Percentiles rank a stretch among this genome's conserved stretches.
Conservation (phyloP, 2,888 invertebrate genomes). For the Xylota sylvarum region DNA sequence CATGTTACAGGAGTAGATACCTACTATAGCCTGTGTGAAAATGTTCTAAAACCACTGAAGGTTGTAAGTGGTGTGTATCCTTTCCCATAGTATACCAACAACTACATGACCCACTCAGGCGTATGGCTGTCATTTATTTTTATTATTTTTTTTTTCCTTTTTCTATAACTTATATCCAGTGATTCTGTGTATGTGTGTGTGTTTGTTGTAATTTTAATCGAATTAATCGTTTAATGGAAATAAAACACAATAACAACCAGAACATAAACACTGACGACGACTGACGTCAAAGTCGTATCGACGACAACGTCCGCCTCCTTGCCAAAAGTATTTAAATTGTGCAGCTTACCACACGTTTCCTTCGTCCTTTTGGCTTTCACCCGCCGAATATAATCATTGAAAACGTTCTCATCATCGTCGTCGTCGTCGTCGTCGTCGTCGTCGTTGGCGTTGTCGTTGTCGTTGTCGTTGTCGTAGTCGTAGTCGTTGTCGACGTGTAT, state of each 20-base stretch:
- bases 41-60: slow-evolving; percentile 10
- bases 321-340: slow-evolving; percentile 16
- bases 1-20: slow-evolving; percentile 18
- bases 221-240: slow-evolving; percentile 65
- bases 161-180: too few relatives aligned
- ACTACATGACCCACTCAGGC: slow-evolving; percentile 23
- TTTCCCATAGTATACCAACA: slow-evolving; percentile 1
- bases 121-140: too few relatives aligned
- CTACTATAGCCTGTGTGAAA: slow-evolving; percentile 2
- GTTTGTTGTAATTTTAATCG: slow-evolving; percentile 50
- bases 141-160: too few relatives aligned
- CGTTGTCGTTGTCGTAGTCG: neutral
- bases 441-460: too few relatives aligned
- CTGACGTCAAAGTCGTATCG: slow-evolving; percentile 52
- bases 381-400: slow-evolving; percentile 1
- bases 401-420: too few relatives aligned
- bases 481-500: slow-evolving; percentile 6
- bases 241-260: slow-evolving; percentile 34
- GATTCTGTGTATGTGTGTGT: too few relatives aligned
- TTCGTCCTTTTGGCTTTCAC: neutral
- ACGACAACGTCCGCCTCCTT: slow-evolving; percentile 1
- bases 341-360: neutral
- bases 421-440: too few relatives aligned
- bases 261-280: slow-evolving; percentile 37
- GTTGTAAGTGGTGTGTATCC: slow-evolving; percentile 8